These are phyloP conservation scores for Lithodes maja DNA, from an alignment of 2,888 invertebrate species.

Conservation along the genomic window DNA sequence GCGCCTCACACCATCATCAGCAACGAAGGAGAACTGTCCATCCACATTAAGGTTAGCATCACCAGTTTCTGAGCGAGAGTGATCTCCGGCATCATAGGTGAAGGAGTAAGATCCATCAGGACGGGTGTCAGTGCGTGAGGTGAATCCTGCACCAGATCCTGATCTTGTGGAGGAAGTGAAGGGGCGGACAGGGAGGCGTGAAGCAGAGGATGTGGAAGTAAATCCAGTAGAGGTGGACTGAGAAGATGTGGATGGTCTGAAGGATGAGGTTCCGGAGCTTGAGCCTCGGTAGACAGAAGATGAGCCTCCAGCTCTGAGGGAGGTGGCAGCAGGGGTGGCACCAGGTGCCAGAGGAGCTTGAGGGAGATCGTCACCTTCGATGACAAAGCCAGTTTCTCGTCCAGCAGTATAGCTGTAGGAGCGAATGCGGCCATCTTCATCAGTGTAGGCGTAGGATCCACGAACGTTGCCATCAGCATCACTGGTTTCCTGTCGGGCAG, in stretches of 20 bases:
- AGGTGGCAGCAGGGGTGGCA: conserved; percentile 43
- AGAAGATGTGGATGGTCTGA: conserved; percentile 25
- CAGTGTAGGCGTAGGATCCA: conserved; percentile 63
- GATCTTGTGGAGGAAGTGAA: neutral
- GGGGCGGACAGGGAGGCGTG: neutral
- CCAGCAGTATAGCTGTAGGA: conserved; percentile 65
- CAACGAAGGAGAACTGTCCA: conserved; percentile 71
- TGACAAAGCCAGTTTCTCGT: conserved; percentile 62
- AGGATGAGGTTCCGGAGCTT: neutral
- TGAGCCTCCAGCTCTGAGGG: conserved; percentile 17
- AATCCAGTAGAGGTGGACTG: neutral
- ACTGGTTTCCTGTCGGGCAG: conserved; percentile 50
- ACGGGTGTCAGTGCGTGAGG: neutral
- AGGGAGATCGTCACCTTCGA: conserved; percentile 64
- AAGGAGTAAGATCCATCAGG: conserved; percentile 71
- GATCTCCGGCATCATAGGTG: conserved; percentile 70
- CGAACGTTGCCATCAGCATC: conserved; percentile 63
- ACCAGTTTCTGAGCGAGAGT: conserved; percentile 70
- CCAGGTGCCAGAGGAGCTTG: conserved; percentile 36
- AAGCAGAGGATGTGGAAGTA: neutral
- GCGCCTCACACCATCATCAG: conserved; percentile 71
- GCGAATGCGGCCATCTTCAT: conserved; percentile 62
- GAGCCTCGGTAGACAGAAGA: neutral
- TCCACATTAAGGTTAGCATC: conserved; percentile 71
- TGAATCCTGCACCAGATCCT: neutral